Conservation (phyloP, 2,797 vertebrate genomes). For the Rhodeus uyekii region DNA sequence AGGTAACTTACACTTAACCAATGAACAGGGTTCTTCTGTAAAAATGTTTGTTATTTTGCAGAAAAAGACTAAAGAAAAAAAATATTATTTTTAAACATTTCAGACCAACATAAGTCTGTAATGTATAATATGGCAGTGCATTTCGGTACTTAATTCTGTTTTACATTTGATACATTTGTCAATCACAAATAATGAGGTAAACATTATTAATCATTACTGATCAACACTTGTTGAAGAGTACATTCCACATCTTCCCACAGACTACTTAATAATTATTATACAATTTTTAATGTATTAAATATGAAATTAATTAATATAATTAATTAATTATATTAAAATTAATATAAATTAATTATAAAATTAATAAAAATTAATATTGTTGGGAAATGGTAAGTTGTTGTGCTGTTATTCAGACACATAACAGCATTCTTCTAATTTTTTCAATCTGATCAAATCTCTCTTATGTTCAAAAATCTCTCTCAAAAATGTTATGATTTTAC, state of each 20-base stretch:
- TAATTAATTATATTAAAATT: too few relatives aligned
- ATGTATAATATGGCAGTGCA: background rate
- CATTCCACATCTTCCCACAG: background rate
- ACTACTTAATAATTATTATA: background rate
- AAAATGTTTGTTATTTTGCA: background rate
- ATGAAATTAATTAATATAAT: too few relatives aligned
- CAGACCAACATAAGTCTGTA: background rate
- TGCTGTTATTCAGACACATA: background rate
- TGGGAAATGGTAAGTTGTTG: too few relatives aligned
- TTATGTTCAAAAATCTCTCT: background rate
- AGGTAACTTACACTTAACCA: background rate
- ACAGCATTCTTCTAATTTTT: background rate
- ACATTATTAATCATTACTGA: too few relatives aligned
- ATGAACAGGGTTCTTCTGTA: background rate
- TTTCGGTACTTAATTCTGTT: background rate
- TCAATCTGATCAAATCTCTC: background rate
- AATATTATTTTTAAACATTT: background rate
- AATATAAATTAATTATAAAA: too few relatives aligned
- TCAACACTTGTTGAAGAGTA: background rate
- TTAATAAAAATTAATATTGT: too few relatives aligned
- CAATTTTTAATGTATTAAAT: too few relatives aligned
- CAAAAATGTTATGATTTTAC: background rate
- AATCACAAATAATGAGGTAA: background rate
- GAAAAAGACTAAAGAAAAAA: too few relatives aligned
- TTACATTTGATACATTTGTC: background rate